Conservation (phyloP, 2,113 vertebrate genomes). For the Corapipo altera region DNA sequence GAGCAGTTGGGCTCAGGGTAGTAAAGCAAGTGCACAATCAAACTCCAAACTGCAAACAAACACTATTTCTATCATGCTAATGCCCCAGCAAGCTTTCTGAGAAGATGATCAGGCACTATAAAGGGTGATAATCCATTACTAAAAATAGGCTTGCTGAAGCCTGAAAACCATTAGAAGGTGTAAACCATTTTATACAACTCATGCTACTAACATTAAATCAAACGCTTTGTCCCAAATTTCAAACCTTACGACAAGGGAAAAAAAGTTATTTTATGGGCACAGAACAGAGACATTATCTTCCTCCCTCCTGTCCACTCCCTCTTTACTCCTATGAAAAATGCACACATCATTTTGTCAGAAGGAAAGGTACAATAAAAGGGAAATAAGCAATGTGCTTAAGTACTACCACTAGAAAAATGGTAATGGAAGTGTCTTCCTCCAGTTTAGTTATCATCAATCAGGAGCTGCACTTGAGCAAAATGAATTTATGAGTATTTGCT, state of each 20-base stretch:
- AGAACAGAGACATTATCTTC: not conserved
- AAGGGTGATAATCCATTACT: conserved; percentile 53
- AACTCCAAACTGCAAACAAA: not conserved
- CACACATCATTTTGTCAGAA: not conserved
- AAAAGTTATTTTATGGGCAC: not conserved
- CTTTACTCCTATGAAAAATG: not conserved
- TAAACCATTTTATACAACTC: conserved; percentile 7
- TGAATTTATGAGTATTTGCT: not conserved
- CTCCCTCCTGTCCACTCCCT: not conserved
- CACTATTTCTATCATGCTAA: conserved; percentile 24
- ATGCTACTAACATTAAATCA: not conserved
- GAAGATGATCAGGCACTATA: conserved; percentile 59
- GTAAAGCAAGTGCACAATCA: not conserved
- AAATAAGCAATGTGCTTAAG: not conserved
- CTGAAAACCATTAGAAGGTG: not conserved
- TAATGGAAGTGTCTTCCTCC: not conserved
- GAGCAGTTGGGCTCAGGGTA: not conserved
- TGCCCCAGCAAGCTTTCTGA: conserved; percentile 27
- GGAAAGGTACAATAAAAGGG: not conserved
- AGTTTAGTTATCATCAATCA: not conserved
- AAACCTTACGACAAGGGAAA: not conserved
- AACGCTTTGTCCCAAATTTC: not conserved
- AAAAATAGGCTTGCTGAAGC: conserved; percentile 54
- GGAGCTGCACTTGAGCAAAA: not conserved
- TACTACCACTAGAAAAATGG: not conserved